Conservation (phyloP, 2,888 invertebrate species). For the Calameuta pallipes region DNA sequence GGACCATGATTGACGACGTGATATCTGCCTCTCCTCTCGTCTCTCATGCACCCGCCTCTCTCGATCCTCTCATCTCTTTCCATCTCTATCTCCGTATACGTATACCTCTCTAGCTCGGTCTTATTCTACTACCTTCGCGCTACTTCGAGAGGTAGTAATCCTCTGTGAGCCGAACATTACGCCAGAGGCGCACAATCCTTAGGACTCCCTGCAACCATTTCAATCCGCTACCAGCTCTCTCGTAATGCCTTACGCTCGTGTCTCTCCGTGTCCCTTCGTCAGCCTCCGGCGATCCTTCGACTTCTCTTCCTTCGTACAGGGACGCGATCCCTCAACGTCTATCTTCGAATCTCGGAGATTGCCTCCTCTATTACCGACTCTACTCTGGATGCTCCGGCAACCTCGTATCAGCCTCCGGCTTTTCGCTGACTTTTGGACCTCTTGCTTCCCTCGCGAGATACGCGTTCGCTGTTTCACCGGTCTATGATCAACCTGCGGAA, state of each 20-base stretch:
- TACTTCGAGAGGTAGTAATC: constrained; percentile 51
- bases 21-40: constrained; percentile 35
- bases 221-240: constrained; percentile 18
- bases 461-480: neutral
- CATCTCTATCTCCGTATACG: constrained; percentile 25
- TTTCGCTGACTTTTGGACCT: neutral
- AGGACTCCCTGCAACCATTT: constrained; percentile 15
- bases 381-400: neutral
- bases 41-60: constrained; percentile 1
- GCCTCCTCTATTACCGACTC: neutral
- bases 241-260: constrained; percentile 26
- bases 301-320: constrained; percentile 22
- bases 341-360: constrained; percentile 2
- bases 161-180: constrained; percentile 52
- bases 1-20: constrained; percentile 62
- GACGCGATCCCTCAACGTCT: constrained; percentile 1
- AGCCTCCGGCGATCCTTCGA: constrained; percentile 21
- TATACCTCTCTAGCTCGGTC: constrained; percentile 12
- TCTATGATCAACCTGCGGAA: neutral
- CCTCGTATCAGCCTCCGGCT: neutral
- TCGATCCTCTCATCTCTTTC: constrained; percentile 26
- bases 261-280: constrained; percentile 14
- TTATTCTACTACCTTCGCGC: constrained; percentile 24
- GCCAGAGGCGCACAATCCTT: constrained; percentile 51
- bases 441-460: neutral